Evolutionary conservation across 2,113 vertebrate genomes (phyloP), one percentile per base, ranked within the genome.

Genomic region (Cnemophilus loriae): DNA sequence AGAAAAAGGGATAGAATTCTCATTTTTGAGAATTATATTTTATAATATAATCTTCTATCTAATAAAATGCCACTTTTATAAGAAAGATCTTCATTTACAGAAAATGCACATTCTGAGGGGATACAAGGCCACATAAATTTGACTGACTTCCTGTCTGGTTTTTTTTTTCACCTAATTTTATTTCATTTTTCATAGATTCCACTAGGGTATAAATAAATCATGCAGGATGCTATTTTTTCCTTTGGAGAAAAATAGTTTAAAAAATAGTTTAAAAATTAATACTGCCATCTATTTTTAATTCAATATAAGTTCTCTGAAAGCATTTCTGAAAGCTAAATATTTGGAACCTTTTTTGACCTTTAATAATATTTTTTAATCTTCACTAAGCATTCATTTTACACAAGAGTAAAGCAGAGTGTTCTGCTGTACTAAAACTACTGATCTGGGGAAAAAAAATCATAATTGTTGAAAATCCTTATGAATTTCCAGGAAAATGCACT

Each of bases 381-480:
- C 35, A 27, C 2, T 33, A 83, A 78, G 3, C 7, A 55, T 65
- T 92, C 3, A 18, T 76, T 84, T 87, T 68, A 37, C 11, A 20
- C 6, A 63, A 74, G 8, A 49, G 16, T 53, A 77, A 91, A 90
- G 15, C 5, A 68, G 18, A 88, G 3, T 33, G 32, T 16, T 94
- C 80, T 89, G 21, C 22, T 87, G 2, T 84, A 83, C 75, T 73
- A 70, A 91, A 93, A 85, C 5, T 83, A 83, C 46, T 71, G 53
- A 91, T 83, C 42, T 74, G 21, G 33, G 44, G 13, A 63, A 75
- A 67, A 81, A 76, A 59, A 68, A 77, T 7, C 4, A 13, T 52
- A 30, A 11, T 21, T 65, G 27, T 59, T 35, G 50, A 83, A 95
- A 97, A 98, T 93, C 70, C 49, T 74, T 79, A 82, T 65, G 68